phyloP scores from a whole-genome alignment of 2,797 vertebrate species.

The Protosalanx chinensis region DNA sequence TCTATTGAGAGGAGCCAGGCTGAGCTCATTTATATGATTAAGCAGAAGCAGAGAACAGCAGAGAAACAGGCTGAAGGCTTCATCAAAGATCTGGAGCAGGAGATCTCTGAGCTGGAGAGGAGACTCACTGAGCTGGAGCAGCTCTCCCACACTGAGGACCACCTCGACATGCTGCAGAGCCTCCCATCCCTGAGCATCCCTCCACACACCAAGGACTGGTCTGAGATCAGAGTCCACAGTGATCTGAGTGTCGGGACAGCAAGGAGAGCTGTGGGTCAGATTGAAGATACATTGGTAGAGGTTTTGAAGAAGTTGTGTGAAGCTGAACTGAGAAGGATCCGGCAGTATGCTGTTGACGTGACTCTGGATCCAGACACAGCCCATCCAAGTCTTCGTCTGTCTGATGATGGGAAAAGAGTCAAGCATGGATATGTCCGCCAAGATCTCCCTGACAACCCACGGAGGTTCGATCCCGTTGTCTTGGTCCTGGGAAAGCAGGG shows the following conservation, averaged over 20 bases:
- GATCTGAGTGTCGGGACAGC: background rate
- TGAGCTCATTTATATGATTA: background rate
- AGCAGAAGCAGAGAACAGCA: background rate
- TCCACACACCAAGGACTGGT: background rate
- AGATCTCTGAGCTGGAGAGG: background rate
- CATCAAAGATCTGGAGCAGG: constrained; percentile 5
- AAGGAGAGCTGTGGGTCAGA: background rate
- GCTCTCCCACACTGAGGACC: constrained; percentile 10
- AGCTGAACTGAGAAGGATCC: background rate
- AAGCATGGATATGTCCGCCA: background rate
- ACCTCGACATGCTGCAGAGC: background rate
- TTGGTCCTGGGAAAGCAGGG: constrained; percentile 7
- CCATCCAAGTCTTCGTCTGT: constrained; percentile 3
- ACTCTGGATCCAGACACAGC: constrained; percentile 9
- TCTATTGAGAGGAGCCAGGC: background rate
- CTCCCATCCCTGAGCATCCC: background rate
- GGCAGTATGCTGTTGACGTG: background rate
- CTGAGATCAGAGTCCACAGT: background rate
- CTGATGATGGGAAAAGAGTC: background rate
- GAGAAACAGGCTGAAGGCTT: background rate
- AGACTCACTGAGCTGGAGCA: background rate
- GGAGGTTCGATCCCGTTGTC: background rate
- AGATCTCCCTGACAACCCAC: background rate
- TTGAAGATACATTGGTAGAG: background rate
- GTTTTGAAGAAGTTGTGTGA: constrained; percentile 1